Percentiles rank a stretch among this genome's conserved stretches.
Conservation (phyloP, 37 sponge, comb jelly and placozoan species). For the Axinella damicornis region DNA sequence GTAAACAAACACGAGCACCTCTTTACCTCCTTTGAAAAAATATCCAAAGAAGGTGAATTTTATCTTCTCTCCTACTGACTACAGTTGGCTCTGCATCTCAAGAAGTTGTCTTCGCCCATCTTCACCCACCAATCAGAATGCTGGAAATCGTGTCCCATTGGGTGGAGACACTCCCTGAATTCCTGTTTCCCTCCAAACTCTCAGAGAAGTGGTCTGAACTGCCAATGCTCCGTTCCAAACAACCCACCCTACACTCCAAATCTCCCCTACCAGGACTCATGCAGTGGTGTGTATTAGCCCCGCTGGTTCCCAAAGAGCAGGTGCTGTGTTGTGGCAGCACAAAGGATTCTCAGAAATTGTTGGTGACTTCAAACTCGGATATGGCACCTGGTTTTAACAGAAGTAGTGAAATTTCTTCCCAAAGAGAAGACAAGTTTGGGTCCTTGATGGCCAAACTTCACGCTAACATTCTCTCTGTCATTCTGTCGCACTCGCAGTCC, state of each 20-base stretch:
- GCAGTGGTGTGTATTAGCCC: constrained; percentile 66
- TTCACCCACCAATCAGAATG: constrained; percentile 51
- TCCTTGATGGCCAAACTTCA: constrained; percentile 31
- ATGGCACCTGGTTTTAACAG: background rate
- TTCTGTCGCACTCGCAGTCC: constrained; percentile 21
- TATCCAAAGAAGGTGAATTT: background rate
- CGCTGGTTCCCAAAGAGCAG: constrained; percentile 13
- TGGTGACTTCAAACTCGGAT: too few species aligned
- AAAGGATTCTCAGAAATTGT: background rate
- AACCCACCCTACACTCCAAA: background rate
- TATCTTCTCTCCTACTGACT: background rate
- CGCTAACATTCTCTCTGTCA: constrained; percentile 40
- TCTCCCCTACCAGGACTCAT: constrained; percentile 60
- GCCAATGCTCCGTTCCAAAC: constrained; percentile 13
- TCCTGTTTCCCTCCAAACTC: constrained; percentile 30
- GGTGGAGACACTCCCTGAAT: constrained; percentile 43
- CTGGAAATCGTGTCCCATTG: constrained; percentile 58
- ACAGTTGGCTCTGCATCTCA: constrained; percentile 21
- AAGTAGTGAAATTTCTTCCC: background rate
- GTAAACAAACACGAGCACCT: too few species aligned
- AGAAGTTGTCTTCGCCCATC: background rate
- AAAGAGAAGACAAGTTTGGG: constrained; percentile 8
- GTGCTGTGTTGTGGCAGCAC: background rate
- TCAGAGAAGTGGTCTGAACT: constrained; percentile 12
- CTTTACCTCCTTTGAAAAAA: too few species aligned